Evolutionary conservation across 2,888 invertebrate species (phyloP).

Genomic region (Odontomyia ornata): DNA sequence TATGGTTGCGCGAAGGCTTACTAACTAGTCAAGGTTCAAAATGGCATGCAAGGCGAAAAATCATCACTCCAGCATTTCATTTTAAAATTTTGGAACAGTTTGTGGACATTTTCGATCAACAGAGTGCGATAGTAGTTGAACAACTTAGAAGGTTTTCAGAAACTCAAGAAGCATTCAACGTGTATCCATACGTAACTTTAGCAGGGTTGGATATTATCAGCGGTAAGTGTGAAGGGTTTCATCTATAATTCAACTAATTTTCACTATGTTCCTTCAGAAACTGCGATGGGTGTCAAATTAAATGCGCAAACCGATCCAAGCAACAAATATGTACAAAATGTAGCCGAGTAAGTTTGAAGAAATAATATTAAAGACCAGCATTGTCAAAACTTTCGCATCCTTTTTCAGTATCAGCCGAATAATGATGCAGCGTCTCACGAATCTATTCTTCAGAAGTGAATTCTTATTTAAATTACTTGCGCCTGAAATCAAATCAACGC

Average conservation of each 20-base stretch:
- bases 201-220: constrained; percentile 70
- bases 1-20: constrained; percentile 60
- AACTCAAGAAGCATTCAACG: constrained; percentile 65
- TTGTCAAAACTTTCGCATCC: constrained; percentile 10
- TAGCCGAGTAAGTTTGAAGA: constrained; percentile 72
- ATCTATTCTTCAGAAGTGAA: constrained; percentile 54
- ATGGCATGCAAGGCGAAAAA: constrained; percentile 75
- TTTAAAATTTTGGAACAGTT: constrained; percentile 80
- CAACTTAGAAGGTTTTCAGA: constrained; percentile 65
- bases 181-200: constrained; percentile 70
- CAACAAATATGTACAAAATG: constrained; percentile 75
- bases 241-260: background rate
- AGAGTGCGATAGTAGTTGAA: constrained; percentile 68
- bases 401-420: constrained; percentile 47
- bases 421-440: constrained; percentile 49
- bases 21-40: constrained; percentile 61
- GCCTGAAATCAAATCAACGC: constrained; percentile 1
- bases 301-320: constrained; percentile 73
- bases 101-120: constrained; percentile 74
- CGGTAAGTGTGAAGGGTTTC: constrained; percentile 51
- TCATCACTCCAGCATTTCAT: constrained; percentile 82
- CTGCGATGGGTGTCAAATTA: constrained; percentile 78
- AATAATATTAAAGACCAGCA: no score
- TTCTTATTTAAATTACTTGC: constrained; percentile 51
- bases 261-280: constrained; percentile 55